Base-by-base conservation (phyloP, 2,797 vertebrate species). In the Thamnophis elegans region DNA sequence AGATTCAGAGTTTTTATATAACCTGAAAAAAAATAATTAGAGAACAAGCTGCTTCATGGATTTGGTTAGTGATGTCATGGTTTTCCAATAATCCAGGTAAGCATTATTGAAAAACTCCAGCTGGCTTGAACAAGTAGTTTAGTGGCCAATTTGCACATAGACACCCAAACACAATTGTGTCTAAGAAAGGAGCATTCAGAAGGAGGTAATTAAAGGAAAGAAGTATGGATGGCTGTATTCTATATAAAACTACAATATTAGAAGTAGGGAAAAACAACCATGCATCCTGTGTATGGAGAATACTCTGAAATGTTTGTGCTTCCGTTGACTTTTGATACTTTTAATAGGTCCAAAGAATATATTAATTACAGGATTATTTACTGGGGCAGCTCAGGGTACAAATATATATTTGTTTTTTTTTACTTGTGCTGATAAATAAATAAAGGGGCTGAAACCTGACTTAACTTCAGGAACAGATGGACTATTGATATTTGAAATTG, bases 291-390 rank as follows among this genome's bases (percentile, higher is more conserved):
- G 87, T 94, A 93, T 96, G 91, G 54, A 93, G 78, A 94, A 90
- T 55, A 94, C 88, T 59, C 56, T 92, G 92, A 94, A 85, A 94
- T 95, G 91, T 94, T 96, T 95, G 89, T 92, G 93, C 92, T 94
- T 95, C 95, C 88, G 51, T 32, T 91, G 87, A 95, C 94, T 42
- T 88, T 96, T 94, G 94, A 92, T 92, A 94, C 91, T 86, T 92
- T 95, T 87, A 94, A 89, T 95, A 95, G 95, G 96, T 96, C 95
- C 95, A 96, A 97, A 96, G 32, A 92, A 96, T 96, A 96, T 96
- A 96, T 96, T 96, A 96, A 97, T 97, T 96, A 93, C 91, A 91
- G 87, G 95, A 56, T 92, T 92, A 91, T 85, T 90, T 73, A 92
- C 92, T 95, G 92, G 92, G 91, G 94, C 6, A 2, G 68, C 92